These are phyloP conservation scores for Imbricaverruca yamaguchii DNA, from an alignment of 2,888 invertebrate species.

Conservation along the genomic window DNA sequence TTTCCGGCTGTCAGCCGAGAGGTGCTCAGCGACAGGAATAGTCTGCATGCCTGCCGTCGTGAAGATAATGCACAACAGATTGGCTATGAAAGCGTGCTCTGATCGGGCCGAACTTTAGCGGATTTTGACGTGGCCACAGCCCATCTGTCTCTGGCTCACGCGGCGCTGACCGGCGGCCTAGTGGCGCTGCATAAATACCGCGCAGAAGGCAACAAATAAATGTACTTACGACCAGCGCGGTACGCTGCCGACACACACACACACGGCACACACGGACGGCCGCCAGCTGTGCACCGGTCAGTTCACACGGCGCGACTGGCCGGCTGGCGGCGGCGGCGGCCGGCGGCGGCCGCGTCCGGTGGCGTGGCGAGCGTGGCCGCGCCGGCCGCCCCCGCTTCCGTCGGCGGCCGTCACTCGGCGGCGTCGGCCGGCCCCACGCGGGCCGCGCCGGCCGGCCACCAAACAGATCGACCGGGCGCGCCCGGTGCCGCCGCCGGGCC, in stretches of 20 bases:
- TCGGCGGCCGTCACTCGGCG: slow-evolving; percentile 8
- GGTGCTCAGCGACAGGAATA: too few species aligned
- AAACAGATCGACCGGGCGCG: not conserved
- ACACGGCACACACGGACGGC: not conserved
- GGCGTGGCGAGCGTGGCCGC: slow-evolving; percentile 19
- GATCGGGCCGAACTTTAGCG: too few species aligned
- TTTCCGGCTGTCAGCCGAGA: too few species aligned
- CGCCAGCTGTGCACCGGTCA: slow-evolving; percentile 8
- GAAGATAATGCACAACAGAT: too few species aligned
- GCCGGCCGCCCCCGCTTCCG: slow-evolving; percentile 20
- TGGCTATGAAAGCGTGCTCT: too few species aligned
- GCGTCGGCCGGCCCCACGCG: not conserved
- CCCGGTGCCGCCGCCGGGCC: not conserved
- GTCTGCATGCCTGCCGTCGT: too few species aligned
- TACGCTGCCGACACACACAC: not conserved
- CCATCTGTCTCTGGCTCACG: too few species aligned
- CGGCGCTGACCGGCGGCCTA: too few species aligned
- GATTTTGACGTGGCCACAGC: too few species aligned
- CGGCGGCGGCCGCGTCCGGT: slow-evolving; percentile 25
- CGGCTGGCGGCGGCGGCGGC: not conserved
- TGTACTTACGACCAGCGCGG: not conserved
- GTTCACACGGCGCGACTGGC: too few species aligned
- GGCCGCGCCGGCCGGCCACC: not conserved
- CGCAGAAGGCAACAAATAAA: too few species aligned
- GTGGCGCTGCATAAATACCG: too few species aligned